Percentiles rank a stretch among this genome's conserved stretches.
These are phyloP conservation scores for Pseudococcus viburni DNA, from an alignment of 2,888 invertebrate genomes.

Conservation along the genomic window DNA sequence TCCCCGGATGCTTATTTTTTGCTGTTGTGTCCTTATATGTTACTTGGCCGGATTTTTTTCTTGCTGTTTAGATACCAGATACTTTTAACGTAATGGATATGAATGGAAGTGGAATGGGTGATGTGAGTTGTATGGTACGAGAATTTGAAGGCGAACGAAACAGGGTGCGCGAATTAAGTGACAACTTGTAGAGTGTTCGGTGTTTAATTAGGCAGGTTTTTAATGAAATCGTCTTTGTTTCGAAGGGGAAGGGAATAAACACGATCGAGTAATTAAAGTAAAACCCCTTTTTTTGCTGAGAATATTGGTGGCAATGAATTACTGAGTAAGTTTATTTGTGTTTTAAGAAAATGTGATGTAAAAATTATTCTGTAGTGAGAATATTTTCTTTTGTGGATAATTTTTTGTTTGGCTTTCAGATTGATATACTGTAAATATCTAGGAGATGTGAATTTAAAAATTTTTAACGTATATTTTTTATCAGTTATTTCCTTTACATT, in stretches of 20 bases:
- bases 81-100: not conserved
- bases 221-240: conserved; percentile 2
- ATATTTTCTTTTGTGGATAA: not conserved
- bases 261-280: not conserved
- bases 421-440: too few relatives aligned
- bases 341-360: not conserved
- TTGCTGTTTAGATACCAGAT: not conserved
- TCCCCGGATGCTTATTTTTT: conserved; percentile 10
- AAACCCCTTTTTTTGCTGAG: not conserved
- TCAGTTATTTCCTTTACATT: too few relatives aligned
- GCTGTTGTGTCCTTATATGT: not conserved
- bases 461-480: too few relatives aligned
- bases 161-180: conserved; percentile 23
- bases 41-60: not conserved
- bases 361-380: not conserved
- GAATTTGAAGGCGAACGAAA: not conserved
- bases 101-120: not conserved
- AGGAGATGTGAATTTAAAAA: too few relatives aligned
- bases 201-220: conserved; percentile 27
- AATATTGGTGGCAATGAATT: not conserved
- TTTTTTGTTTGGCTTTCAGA: too few relatives aligned
- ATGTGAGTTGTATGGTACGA: not conserved
- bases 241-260: not conserved
- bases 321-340: not conserved
- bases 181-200: conserved; percentile 23